A percentile compares a stretch with the other conserved stretches of the same genome.
Conservation (phyloP, 37 sponge, comb jelly and placozoan species). For the Aplysina aerophoba region DNA sequence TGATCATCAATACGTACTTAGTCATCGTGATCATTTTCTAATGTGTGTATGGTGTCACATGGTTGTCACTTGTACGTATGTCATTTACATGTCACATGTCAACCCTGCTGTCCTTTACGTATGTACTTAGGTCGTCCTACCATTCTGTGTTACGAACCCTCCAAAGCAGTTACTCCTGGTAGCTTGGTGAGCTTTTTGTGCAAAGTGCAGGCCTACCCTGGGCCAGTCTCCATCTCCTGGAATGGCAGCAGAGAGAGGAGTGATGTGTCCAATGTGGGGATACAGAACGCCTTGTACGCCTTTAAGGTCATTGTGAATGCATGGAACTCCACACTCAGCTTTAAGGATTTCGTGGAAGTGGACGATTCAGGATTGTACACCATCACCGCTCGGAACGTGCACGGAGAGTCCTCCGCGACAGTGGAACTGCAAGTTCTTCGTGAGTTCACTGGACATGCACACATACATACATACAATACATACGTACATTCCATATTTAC, state of each 20-base stretch:
- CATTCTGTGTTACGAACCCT: background rate
- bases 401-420: background rate
- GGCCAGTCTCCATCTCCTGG: background rate
- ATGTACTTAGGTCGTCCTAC: conserved; percentile 1
- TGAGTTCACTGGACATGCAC: too few species aligned
- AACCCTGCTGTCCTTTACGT: background rate
- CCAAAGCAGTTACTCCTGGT: background rate
- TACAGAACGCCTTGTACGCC: background rate
- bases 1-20: too few species aligned
- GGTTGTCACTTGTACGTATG: too few species aligned
- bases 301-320: background rate
- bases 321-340: background rate
- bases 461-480: too few species aligned
- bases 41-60: too few species aligned
- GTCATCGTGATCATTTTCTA: too few species aligned
- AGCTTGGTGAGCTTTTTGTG: background rate
- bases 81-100: too few species aligned
- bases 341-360: background rate
- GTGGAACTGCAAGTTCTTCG: background rate
- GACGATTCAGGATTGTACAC: background rate
- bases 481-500: too few species aligned
- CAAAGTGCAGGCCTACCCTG: background rate
- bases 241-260: background rate
- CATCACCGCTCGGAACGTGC: background rate
- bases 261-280: background rate